These are phyloP conservation scores for Ceratothoa steindachneri DNA, from an alignment of 2,888 invertebrate genomes.

Conservation along the genomic window DNA sequence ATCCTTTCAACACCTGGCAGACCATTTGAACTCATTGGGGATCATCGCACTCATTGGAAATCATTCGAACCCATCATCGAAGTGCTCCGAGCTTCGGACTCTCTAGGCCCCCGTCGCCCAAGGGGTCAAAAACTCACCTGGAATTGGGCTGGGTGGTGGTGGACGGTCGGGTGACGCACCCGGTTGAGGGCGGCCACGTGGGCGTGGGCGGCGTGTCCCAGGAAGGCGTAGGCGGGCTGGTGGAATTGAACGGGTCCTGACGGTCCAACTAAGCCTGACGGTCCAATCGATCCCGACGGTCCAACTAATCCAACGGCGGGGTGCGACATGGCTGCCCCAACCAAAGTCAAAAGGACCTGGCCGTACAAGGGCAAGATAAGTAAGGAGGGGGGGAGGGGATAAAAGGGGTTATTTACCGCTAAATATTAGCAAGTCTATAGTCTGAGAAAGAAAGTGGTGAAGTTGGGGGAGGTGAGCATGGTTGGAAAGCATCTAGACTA, in stretches of 20 bases:
- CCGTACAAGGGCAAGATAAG: not conserved
- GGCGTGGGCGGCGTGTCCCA: conserved; percentile 29
- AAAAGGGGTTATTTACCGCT: not conserved
- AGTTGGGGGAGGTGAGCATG: no score
- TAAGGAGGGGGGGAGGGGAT: not conserved
- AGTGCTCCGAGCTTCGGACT: no score
- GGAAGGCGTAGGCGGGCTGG: conserved; percentile 31
- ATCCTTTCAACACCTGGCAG: no score
- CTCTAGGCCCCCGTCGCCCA: no score
- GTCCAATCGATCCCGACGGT: conserved; percentile 28
- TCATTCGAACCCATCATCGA: no score
- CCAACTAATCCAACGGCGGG: conserved; percentile 26
- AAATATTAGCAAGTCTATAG: no score
- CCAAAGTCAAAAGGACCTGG: conserved; percentile 22
- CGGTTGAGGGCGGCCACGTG: conserved; percentile 29
- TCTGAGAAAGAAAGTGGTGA: no score
- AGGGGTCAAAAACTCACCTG: no score
- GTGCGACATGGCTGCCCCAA: conserved; percentile 2
- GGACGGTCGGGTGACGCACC: not conserved
- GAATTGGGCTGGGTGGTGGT: not conserved
- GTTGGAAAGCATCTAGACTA: no score
- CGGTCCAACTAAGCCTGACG: conserved; percentile 31
- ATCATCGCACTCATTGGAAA: no score
- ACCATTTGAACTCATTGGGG: no score
- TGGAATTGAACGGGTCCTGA: conserved; percentile 36